Percentiles rank a stretch among this genome's conserved stretches.
phyloP scores from a whole-genome alignment of 2,797 vertebrate species.

The Pangasius macronema region DNA sequence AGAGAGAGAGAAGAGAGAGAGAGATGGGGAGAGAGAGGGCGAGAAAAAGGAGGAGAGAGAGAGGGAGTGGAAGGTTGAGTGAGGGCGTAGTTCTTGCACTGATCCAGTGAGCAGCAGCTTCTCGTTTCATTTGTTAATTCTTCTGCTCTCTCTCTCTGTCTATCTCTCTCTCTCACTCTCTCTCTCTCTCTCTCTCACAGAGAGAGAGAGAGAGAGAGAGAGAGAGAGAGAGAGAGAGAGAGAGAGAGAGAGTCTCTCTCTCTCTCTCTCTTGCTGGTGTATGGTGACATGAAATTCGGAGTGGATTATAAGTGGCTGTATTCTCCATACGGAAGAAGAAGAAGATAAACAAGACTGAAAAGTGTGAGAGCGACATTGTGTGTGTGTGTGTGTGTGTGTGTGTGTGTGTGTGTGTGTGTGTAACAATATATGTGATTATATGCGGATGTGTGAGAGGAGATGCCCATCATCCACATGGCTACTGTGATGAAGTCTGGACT shows the following conservation, averaged over 20 bases:
- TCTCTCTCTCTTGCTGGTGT: neutral
- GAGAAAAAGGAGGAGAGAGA: slow-evolving; percentile 32
- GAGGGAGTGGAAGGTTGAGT: neutral
- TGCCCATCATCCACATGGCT: slow-evolving; percentile 93
- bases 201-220: too few relatives aligned
- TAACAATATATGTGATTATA: slow-evolving; percentile 20
- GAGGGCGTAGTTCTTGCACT: neutral
- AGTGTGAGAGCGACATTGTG: neutral
- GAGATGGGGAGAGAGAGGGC: neutral
- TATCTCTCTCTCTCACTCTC: neutral
- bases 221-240: too few relatives aligned
- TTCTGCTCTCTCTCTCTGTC: neutral
- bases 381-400: slow-evolving; percentile 51
- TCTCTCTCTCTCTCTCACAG: neutral
- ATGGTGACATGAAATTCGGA: neutral
- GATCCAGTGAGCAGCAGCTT: slow-evolving; percentile 5
- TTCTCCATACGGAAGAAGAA: neutral
- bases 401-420: slow-evolving; percentile 21
- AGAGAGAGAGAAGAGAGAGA: neutral
- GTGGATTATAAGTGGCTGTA: slow-evolving; percentile 7
- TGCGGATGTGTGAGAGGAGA: slow-evolving; percentile 73
- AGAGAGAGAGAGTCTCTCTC: too few relatives aligned
- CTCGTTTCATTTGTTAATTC: neutral
- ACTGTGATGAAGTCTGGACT: slow-evolving; percentile 98
- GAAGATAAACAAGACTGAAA: neutral